A percentile compares a stretch with the other conserved stretches of the same genome.
Conservation (phyloP, 2,113 vertebrate species). For the Hippocampus guttulatus region DNA sequence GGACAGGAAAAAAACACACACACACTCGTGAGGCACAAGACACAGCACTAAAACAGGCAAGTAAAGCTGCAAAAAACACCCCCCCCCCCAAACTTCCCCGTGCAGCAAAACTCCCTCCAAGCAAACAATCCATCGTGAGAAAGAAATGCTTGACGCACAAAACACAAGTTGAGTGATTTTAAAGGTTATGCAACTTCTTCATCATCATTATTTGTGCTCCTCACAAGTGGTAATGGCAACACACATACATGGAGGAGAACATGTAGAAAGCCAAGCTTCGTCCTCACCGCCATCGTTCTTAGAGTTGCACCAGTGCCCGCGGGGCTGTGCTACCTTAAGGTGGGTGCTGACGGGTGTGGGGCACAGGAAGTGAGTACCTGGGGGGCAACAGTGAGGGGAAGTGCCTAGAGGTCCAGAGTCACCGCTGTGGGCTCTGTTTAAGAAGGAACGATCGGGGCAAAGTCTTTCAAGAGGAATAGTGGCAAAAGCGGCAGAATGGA, state of each 20-base stretch:
- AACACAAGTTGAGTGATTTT: not conserved
- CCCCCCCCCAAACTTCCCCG: constrained; percentile 9
- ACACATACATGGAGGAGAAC: constrained; percentile 19
- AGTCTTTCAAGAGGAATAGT: constrained; percentile 52
- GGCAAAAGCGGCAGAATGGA: constrained; percentile 28
- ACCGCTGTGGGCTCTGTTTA: constrained; percentile 47
- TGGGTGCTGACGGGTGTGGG: constrained; percentile 52
- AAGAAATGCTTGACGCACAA: constrained; percentile 23
- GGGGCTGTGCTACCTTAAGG: constrained; percentile 50
- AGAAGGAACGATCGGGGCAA: constrained; percentile 42
- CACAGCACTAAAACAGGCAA: constrained; percentile 18
- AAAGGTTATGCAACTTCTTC: not conserved
- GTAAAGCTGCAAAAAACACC: constrained; percentile 32
- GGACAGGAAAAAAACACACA: constrained; percentile 52
- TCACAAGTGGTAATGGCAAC: constrained; percentile 19
- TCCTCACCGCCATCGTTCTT: constrained; percentile 30
- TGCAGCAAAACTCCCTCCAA: constrained; percentile 37
- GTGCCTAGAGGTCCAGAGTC: constrained; percentile 62
- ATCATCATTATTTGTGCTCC: constrained; percentile 4
- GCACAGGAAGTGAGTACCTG: constrained; percentile 65
- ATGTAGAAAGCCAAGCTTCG: constrained; percentile 31
- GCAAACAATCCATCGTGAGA: constrained; percentile 32
- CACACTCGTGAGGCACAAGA: constrained; percentile 27
- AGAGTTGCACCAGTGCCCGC: constrained; percentile 61
- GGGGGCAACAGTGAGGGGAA: constrained; percentile 61